Base-by-base conservation (phyloP, 2,888 invertebrate species). In the Pecten maximus region DNA sequence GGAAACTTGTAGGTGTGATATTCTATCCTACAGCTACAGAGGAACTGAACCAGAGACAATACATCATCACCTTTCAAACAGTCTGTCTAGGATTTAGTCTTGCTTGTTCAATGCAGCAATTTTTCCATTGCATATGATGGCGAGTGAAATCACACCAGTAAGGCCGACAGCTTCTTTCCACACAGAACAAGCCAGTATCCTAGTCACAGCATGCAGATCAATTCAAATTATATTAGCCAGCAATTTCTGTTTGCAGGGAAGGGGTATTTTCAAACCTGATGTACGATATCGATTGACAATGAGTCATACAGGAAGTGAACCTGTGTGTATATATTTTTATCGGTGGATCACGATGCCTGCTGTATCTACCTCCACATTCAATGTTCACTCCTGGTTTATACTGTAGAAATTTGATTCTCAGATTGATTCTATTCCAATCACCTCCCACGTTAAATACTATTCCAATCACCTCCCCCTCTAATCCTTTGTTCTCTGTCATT, bases 231-330 rank as follows among this genome's bases (percentile, higher is more conserved):
- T 74, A 74, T 74, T 74, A 74, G 74, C 74, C 74, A 74, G 12
- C 28, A 28, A 74, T 74, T 74, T 74, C 74, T 74, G 35, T 74
- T 74, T 74, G 74, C 74, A 35, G 74, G 74, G 35, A 74, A 74
- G 74, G 74, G 74, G 35, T 74, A 74, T 74, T 74, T 74, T 74
- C 74, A 74, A 74, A 74, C 74, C 35, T 74, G 74, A 74, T 74
- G 74, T 74, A 74, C 35, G 35, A 74, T 74, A 74, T 74, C 74
- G 74, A 74, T 74, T 35, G 74, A 35, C 23, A 6, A 74, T 74
- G 74, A 74, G 35, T 74, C 74, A 74, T 12, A 28, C 74, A 74
- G 74, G 74, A 74, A 74, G 74, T 74, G 74, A 28, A 35, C 23
- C 35, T 3, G 8, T 74, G 74, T 74, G 35, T 74, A 35, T 74